Conservation (phyloP, 2,113 vertebrate genomes). For the Enhydra lutris region DNA sequence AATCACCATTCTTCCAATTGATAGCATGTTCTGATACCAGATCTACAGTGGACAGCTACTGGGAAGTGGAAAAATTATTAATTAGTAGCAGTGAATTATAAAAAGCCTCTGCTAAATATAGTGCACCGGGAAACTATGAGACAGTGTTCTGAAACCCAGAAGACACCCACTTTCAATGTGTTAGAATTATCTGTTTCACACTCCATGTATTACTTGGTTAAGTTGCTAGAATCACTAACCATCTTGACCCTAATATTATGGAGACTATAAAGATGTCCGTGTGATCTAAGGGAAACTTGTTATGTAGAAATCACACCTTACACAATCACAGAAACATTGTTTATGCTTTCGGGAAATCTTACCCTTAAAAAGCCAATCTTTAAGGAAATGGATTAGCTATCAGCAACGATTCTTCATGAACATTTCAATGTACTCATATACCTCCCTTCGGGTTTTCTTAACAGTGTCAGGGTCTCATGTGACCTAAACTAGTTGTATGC, state of each 20-base stretch:
- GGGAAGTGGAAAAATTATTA: conserved; percentile 58
- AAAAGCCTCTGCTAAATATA: conserved; percentile 63
- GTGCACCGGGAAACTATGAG: conserved; percentile 57
- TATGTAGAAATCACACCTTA: background rate
- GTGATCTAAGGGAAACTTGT: background rate
- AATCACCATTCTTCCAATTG: background rate
- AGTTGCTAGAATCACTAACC: conserved; percentile 36
- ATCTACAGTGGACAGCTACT: background rate
- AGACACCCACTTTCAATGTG: conserved; percentile 48
- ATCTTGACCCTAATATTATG: conserved; percentile 34
- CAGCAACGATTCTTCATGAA: background rate
- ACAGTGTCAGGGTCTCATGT: conserved; percentile 10
- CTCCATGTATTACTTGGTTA: conserved; percentile 31
- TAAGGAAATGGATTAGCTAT: background rate
- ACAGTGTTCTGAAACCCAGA: conserved; percentile 8
- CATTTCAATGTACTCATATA: background rate
- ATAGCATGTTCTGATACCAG: background rate
- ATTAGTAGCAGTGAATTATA: conserved; percentile 45
- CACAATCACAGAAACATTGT: background rate
- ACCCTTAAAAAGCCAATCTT: conserved; percentile 28
- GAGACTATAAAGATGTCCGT: background rate
- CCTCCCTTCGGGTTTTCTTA: background rate
- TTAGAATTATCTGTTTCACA: background rate
- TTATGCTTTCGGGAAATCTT: conserved; percentile 1
- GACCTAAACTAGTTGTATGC: conserved; percentile 56